Base-by-base conservation (phyloP, 2,888 invertebrate genomes). In the Drosophila bunnanda region DNA sequence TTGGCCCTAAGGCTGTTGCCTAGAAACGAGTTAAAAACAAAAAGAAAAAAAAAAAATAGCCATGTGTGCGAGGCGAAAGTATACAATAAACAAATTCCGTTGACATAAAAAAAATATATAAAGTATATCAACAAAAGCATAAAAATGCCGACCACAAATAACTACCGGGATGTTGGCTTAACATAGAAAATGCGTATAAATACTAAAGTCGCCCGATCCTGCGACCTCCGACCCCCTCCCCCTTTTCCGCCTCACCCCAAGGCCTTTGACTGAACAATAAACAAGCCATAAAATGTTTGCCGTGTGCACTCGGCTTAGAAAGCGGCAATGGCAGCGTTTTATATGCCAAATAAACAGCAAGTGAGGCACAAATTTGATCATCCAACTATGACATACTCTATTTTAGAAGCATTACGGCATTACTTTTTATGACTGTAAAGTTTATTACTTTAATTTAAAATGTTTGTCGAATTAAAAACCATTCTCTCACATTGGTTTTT, bases 121-220 rank as follows among this genome's bases (percentile, higher is more conserved):
- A 43, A 52, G 65, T 71, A 48, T 66, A 79, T 77, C 77, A 85
- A 79, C 74, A 85, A 88, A 75, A 72, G 67, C 73, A 85, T 82
- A 78, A 85, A 78, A 87, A 88, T 74, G 34, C 70, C 53, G 36
- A 70, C 55, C 76, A 59, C 68, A 72, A 85, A 79, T 76, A 84
- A 78, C 87, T 76, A 55, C 55, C 39, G 52, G 60, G 65, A 76
- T 84, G 81, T 84, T 83, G 88, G 84, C 76, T 80, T 84, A 87
- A 67, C 89, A 81, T 81, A 76, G 71, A 81, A 78, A 89, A 87
- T 83, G 79, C 73, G 58, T 75, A 88, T 75, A 86, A 84, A 84
- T 70, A 57, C 58, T 32, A 54, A 52, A 72, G 69, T 57, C 55
- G 44, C 57, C 55, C 34, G 34, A 56, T 67, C 71, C 58, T 70